Percentiles rank a stretch among this genome's conserved stretches.
phyloP scores from a whole-genome alignment of 2,888 invertebrate genomes.

The Archaeoteleia sp. region DNA sequence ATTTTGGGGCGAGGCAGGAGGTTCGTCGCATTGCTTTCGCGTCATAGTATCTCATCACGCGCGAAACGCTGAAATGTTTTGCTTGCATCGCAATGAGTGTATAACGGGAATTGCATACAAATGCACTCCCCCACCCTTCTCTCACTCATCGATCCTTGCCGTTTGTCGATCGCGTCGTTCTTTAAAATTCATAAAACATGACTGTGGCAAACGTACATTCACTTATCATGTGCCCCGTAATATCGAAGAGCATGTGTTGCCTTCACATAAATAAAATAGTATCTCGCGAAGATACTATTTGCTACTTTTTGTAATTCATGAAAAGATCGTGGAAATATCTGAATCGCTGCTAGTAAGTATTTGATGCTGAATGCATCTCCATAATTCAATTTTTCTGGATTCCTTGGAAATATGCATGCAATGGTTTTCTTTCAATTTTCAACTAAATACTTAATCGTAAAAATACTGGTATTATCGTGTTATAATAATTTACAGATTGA shows the following conservation, averaged over 20 bases:
- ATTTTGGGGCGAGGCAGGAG: constrained; percentile 32
- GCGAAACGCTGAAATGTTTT: constrained; percentile 34
- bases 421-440: no score
- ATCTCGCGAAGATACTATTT: constrained; percentile 2
- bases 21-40: constrained; percentile 22
- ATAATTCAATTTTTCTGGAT: no score
- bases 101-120: constrained; percentile 33
- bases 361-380: no score
- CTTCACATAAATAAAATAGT: constrained; percentile 7
- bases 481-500: no score
- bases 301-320: background rate
- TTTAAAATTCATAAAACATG: constrained; percentile 21
- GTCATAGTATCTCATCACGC: constrained; percentile 27
- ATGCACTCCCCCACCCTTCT: constrained; percentile 6
- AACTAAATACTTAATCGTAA: no score
- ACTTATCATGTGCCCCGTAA: background rate
- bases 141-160: background rate
- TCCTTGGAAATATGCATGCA: no score
- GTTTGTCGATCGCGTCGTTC: background rate
- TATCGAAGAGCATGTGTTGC: background rate
- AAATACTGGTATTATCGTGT: no score
- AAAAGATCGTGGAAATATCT: no score
- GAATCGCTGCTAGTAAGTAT: no score
- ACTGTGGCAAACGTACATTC: constrained; percentile 4
- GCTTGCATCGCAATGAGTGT: constrained; percentile 25